These are phyloP conservation scores for Apteryx owenii DNA, from an alignment of 2,113 vertebrate genomes.

Conservation along the genomic window DNA sequence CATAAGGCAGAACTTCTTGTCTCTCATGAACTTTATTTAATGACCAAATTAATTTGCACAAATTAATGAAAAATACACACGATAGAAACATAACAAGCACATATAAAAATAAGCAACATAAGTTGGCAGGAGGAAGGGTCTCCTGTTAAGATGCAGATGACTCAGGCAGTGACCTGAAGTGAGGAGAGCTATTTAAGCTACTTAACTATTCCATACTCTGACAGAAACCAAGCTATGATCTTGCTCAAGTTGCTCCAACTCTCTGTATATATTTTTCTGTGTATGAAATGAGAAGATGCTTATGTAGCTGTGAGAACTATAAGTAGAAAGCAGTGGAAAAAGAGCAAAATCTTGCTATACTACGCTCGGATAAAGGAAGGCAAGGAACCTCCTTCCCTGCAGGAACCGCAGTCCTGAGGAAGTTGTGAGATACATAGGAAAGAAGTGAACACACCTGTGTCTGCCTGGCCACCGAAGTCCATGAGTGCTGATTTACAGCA, in stretches of 20 bases:
- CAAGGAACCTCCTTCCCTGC: neutral
- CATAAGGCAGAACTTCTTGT: neutral
- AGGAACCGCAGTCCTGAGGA: neutral
- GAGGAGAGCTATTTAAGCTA: neutral
- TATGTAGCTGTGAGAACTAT: neutral
- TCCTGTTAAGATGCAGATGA: neutral
- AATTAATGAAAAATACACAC: neutral
- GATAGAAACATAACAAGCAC: neutral
- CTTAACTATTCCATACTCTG: neutral
- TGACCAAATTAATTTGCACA: neutral
- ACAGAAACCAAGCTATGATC: neutral
- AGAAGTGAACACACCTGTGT: neutral
- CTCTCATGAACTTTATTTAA: neutral
- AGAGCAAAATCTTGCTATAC: neutral
- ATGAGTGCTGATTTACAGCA: neutral
- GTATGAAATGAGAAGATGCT: neutral
- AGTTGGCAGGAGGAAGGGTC: neutral
- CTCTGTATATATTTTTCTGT: neutral
- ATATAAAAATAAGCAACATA: neutral
- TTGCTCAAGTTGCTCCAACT: neutral
- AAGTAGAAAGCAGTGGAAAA: neutral
- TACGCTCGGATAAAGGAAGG: neutral
- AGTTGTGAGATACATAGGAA: neutral
- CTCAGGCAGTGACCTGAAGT: neutral
- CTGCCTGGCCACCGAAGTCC: neutral